Conservation (phyloP, 2,113 vertebrate species). For the Zapus hudsonius region DNA sequence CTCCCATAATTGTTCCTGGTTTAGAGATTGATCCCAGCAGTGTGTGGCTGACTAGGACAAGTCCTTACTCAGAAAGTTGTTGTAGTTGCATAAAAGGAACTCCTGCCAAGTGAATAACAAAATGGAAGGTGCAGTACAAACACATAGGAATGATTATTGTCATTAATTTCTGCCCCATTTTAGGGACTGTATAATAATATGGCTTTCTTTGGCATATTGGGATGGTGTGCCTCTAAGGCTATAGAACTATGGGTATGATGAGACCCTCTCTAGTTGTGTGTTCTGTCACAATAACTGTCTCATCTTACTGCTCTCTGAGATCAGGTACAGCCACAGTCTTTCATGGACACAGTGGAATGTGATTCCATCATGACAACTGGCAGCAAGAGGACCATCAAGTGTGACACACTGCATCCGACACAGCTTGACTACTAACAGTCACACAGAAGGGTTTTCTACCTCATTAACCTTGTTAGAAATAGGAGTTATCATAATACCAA, state of each 20-base stretch:
- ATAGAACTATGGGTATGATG: background rate
- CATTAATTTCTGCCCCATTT: background rate
- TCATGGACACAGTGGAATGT: background rate
- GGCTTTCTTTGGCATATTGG: background rate
- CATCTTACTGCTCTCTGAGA: background rate
- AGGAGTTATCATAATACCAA: background rate
- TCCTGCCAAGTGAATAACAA: background rate
- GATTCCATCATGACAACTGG: background rate
- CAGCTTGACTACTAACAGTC: background rate
- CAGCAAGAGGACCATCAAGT: background rate
- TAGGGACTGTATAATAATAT: background rate
- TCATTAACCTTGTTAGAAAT: background rate
- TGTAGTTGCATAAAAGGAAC: background rate
- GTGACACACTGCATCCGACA: fast-evolving
- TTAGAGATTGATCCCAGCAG: too few relatives aligned
- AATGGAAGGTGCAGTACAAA: background rate
- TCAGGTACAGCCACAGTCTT: background rate
- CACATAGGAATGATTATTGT: background rate
- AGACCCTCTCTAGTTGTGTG: background rate
- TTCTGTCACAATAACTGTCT: background rate
- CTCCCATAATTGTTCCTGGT: too few relatives aligned
- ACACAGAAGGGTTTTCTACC: background rate
- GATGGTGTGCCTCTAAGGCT: background rate
- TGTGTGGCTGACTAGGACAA: too few relatives aligned
- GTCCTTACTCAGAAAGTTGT: background rate